Evolutionary conservation across 2,113 vertebrate genomes (phyloP).

Genomic region (Ardeotis arabs): DNA sequence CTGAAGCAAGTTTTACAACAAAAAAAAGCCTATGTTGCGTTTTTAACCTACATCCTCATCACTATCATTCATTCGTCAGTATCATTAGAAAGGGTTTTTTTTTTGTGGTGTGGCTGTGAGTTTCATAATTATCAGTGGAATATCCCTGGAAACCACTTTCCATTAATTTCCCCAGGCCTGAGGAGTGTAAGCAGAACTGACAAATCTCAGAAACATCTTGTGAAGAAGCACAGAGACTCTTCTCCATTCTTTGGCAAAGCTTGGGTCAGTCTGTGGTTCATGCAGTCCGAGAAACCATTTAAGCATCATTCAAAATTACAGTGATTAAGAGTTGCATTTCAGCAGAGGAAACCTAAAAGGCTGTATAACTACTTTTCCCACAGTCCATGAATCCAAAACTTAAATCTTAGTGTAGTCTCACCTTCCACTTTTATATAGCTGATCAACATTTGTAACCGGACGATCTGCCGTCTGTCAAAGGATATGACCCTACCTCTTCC

Average conservation of each 20-base stretch:
- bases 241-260: neutral
- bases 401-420: neutral
- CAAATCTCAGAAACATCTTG: neutral
- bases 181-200: neutral
- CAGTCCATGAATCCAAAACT: neutral
- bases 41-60: neutral
- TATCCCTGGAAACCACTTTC: constrained; percentile 2
- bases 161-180: neutral
- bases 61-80: neutral
- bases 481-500: neutral
- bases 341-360: constrained; percentile 9
- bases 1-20: neutral
- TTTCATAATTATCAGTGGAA: neutral
- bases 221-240: neutral
- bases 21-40: neutral
- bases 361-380: constrained; percentile 30
- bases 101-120: neutral
- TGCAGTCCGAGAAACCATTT: neutral
- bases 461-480: neutral
- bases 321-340: neutral
- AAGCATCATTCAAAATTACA: constrained; percentile 30
- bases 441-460: neutral
- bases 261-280: neutral
- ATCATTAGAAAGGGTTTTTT: neutral
- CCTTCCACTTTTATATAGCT: neutral